Evolutionary conservation across 1,140 invertebrate genomes (phyloP), one percentile per base, ranked within the genome.

Genomic region (Drosophila bocqueti): DNA sequence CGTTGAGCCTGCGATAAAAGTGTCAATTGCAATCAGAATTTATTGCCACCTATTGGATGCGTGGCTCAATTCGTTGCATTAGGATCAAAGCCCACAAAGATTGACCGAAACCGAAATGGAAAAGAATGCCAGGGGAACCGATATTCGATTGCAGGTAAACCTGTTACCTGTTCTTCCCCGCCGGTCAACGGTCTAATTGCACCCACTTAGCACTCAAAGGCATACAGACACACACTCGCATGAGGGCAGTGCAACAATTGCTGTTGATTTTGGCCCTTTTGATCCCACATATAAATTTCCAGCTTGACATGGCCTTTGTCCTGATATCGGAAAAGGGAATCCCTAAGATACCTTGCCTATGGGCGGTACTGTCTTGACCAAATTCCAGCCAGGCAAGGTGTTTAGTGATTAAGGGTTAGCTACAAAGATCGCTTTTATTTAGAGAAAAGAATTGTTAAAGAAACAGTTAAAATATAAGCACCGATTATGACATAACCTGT

Each of bases 11-110:
- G 63, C 46, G 84, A 84, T 89, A 90, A 89, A 89, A 84, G 78
- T 89, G 84, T 90, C 84, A 87, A 89, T 79, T 81, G 43, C 34
- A 74, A 75, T 60, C 71, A 66, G 52, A 90, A 89, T 89, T 89
- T 89, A 89, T 89, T 81, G 85, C 85, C 74, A 71, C 63, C 72
- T 71, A 67, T 58, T 68, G 78, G 78, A 76, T 86, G 58, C 64
- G 52, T 61, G 67, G 69, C 71, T 77, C 74, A 64, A 87, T 83
- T 87, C 71, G 83, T 60, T 74, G 71, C 68, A 74, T 74, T 72
- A 15, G 62, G 57, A 61, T 77, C 68, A 65, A 79, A 68, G 58
- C 55, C 77, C 31, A 29, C 50, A 13, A 50, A 54, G 68, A 64
- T 73, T 63, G 45, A 50, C 68, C 69, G 66, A 71, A 40, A 38